These are phyloP conservation scores for honey bee (Apis mellifera) DNA, from an alignment of 1,140 invertebrate genomes.

Conservation along the genomic window Amel_HAv3.1 CM009938.2:5423501-5424000, in stretches of 20 bases:
- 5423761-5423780: no score
- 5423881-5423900: no score
- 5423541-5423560: not conserved
- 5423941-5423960: no score
- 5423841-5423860: no score
- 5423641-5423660: slow-evolving; percentile 30
- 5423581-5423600: slow-evolving; percentile 62
- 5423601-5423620: slow-evolving; percentile 56
- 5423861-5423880: no score
- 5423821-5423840: no score
- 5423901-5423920: not conserved
- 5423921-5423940: no score
- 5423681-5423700: slow-evolving; percentile 60
- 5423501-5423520: not conserved
- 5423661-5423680: slow-evolving; percentile 21
- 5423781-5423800: no score
- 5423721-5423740: not conserved
- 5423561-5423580: not conserved
- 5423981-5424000: not conserved
- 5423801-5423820: no score
- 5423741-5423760: no score
- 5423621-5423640: slow-evolving; percentile 59
- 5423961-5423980: not conserved
- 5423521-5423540: slow-evolving; percentile 42
- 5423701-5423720: slow-evolving; percentile 53